A percentile compares a stretch with the other conserved stretches of the same genome.
phyloP scores from a whole-genome alignment of 2,113 vertebrate species.

The Rhabdomys dilectus region DNA sequence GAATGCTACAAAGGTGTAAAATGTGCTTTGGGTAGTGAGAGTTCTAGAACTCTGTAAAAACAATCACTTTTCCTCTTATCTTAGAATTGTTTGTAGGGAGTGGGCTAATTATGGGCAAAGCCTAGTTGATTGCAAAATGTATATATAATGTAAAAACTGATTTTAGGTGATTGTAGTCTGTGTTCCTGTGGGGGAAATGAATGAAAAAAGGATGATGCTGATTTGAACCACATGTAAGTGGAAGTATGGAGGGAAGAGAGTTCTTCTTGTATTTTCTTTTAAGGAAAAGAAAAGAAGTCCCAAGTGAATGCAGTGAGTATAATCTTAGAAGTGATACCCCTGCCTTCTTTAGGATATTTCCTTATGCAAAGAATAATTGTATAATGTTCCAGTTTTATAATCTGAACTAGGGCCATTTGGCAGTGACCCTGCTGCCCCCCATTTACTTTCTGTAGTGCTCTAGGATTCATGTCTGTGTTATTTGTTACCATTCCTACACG shows the following conservation, averaged over 20 bases:
- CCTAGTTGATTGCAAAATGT: constrained; percentile 16
- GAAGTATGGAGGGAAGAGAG: background rate
- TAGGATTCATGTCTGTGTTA: background rate
- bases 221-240: background rate
- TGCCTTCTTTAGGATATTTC: background rate
- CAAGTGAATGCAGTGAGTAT: background rate
- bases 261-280: background rate
- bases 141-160: background rate
- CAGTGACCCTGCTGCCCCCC: background rate
- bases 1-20: background rate
- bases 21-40: background rate
- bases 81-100: background rate
- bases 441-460: background rate
- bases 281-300: background rate
- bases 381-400: background rate
- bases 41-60: background rate
- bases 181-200: background rate
- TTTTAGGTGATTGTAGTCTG: background rate
- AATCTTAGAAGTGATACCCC: background rate
- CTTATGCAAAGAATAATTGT: background rate
- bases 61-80: background rate
- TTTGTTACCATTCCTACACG: background rate
- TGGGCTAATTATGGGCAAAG: background rate
- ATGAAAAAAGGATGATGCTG: constrained; percentile 43
- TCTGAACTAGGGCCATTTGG: background rate